Conservation (phyloP, 2,888 invertebrate genomes). For the Clistopyga incitator region DNA sequence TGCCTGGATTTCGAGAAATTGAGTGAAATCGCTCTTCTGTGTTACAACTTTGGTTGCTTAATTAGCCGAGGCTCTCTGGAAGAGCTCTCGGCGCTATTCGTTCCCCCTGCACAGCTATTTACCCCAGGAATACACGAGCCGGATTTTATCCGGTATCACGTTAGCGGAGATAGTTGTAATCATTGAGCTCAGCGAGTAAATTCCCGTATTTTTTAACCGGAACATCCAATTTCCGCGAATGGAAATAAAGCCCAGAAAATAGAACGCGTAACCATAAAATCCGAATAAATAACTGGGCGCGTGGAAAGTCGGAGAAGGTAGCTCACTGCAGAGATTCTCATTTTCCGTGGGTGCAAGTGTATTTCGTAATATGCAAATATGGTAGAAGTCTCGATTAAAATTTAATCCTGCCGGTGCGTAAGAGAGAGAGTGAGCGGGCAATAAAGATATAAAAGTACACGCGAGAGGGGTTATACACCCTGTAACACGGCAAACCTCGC, state of each 20-base stretch:
- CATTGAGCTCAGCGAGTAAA: not conserved
- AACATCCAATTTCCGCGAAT: not conserved
- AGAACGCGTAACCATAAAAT: slow-evolving; percentile 39
- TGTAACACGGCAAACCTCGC: slow-evolving; percentile 54
- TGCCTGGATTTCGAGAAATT: not conserved
- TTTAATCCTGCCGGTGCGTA: slow-evolving; percentile 66
- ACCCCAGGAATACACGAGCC: slow-evolving; percentile 10
- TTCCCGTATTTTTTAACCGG: not conserved
- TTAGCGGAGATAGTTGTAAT: slow-evolving; percentile 3
- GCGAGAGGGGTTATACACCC: slow-evolving; percentile 43
- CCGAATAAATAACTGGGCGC: slow-evolving; percentile 38
- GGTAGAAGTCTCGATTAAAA: slow-evolving; percentile 70
- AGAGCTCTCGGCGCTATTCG: slow-evolving; percentile 16
- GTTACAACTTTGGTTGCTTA: slow-evolving; percentile 46
- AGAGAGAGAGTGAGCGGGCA: slow-evolving; percentile 31
- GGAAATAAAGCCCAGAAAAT: slow-evolving; percentile 2
- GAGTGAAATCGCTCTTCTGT: slow-evolving; percentile 43
- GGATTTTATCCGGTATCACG: slow-evolving; percentile 5
- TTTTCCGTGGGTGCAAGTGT: slow-evolving; percentile 66
- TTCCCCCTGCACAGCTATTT: slow-evolving; percentile 26
- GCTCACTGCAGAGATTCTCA: slow-evolving; percentile 59
- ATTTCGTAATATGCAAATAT: slow-evolving; percentile 72
- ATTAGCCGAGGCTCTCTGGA: slow-evolving; percentile 29
- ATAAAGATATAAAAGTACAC: slow-evolving; percentile 25
- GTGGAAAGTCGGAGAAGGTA: slow-evolving; percentile 6